Percentiles rank a stretch among this genome's conserved stretches.
These are phyloP conservation scores for Crypturellus undulatus DNA, from an alignment of 2,113 vertebrate genomes.

Conservation along the genomic window DNA sequence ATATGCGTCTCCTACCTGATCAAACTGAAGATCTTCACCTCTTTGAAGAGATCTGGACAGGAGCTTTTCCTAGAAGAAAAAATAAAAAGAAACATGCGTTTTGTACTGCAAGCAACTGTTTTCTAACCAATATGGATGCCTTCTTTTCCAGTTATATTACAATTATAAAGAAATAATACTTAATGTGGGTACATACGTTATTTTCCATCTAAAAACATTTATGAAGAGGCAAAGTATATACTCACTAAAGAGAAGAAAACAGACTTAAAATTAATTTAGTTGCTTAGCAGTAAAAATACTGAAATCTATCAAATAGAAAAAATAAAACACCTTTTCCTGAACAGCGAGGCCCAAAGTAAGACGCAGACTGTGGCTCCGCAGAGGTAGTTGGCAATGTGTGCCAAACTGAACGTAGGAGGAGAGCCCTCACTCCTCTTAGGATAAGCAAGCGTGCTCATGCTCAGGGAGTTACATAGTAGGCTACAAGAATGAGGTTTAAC, in stretches of 20 bases:
- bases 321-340: not conserved
- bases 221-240: not conserved
- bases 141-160: not conserved
- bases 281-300: not conserved
- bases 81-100: not conserved
- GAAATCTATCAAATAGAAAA: not conserved
- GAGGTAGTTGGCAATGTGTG: too few species aligned
- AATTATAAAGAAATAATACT: not conserved
- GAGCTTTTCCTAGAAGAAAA: conserved; percentile 88
- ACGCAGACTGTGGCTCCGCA: not conserved
- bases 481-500: not conserved
- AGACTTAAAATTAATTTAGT: not conserved
- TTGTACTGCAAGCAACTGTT: not conserved
- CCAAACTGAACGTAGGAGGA: not conserved
- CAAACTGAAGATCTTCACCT: conserved; percentile 99
- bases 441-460: not conserved
- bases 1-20: conserved; percentile 87
- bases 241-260: not conserved
- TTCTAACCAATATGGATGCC: not conserved
- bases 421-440: not conserved
- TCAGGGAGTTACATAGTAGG: not conserved
- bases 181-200: not conserved
- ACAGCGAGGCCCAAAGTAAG: not conserved
- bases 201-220: not conserved
- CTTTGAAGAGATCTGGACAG: conserved; percentile 97